Evolutionary conservation across 2,113 vertebrate species (phyloP).

Genomic region (Cebus imitator): DNA sequence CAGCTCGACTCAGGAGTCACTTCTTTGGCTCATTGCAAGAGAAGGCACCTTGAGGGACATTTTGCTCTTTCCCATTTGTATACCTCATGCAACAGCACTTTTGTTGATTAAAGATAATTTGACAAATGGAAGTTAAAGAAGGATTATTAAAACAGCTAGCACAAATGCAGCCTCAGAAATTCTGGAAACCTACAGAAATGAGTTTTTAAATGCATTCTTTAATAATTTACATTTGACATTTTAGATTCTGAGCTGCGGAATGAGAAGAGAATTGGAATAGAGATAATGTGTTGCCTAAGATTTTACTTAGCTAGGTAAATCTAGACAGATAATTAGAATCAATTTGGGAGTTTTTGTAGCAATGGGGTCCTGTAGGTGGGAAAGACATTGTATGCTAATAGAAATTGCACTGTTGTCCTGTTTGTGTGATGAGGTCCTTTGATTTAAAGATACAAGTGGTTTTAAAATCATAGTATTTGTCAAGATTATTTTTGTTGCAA

Average conservation of each 20-base stretch:
- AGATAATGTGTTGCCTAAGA: neutral
- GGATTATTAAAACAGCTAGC: slow-evolving; percentile 47
- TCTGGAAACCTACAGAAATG: neutral
- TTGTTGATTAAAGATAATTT: slow-evolving; percentile 64
- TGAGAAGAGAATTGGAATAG: slow-evolving; percentile 21
- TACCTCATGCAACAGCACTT: neutral
- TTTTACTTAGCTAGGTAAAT: neutral
- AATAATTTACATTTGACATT: slow-evolving; percentile 56
- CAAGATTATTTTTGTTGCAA: neutral
- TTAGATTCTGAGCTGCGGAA: slow-evolving; percentile 30
- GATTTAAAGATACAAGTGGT: neutral
- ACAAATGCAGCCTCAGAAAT: slow-evolving; percentile 32
- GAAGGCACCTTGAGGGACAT: neutral
- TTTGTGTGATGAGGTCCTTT: neutral
- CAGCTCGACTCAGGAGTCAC: neutral
- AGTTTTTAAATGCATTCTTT: slow-evolving; percentile 52
- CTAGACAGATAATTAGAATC: neutral
- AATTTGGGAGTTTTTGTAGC: neutral
- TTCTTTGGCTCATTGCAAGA: neutral
- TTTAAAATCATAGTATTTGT: neutral
- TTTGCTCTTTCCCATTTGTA: slow-evolving; percentile 15
- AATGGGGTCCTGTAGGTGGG: neutral
- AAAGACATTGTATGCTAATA: neutral
- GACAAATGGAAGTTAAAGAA: slow-evolving; percentile 49
- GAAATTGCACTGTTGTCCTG: neutral